phyloP scores from a whole-genome alignment of 1,140 invertebrate genomes.

The Drosophila subpulchrella region DNA sequence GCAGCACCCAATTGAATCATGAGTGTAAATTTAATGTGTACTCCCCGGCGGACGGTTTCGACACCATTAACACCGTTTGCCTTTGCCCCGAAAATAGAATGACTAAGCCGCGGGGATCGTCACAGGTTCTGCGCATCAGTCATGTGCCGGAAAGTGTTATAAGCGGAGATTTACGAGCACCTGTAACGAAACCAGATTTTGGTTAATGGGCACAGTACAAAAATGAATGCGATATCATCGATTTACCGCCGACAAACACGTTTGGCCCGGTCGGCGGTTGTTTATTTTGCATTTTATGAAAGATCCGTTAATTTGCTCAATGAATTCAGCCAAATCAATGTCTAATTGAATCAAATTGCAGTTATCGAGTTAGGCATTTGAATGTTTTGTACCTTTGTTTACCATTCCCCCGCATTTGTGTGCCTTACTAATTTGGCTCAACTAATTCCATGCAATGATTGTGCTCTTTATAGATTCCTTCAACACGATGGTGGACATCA shows the following conservation, averaged over 20 bases:
- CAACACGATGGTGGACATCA: conserved; percentile 98
- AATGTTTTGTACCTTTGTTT: conserved; percentile 51
- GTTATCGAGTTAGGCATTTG: conserved; percentile 25
- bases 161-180: conserved; percentile 53
- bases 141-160: conserved; percentile 65
- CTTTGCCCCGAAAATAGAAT: conserved; percentile 33
- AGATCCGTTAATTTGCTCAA: conserved; percentile 66
- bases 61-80: conserved; percentile 54
- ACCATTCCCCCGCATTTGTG: conserved; percentile 39
- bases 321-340: conserved; percentile 53
- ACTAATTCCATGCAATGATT: conserved; percentile 10
- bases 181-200: conserved; percentile 56
- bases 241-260: conserved; percentile 40
- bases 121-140: conserved; percentile 27
- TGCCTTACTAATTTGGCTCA: not conserved
- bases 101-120: conserved; percentile 48
- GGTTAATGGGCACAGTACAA: conserved; percentile 6
- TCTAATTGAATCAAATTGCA: conserved; percentile 45
- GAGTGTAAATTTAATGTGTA: conserved; percentile 53
- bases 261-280: conserved; percentile 38
- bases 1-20: conserved; percentile 54
- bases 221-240: conserved; percentile 24
- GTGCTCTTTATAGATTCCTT: conserved; percentile 90
- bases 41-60: conserved; percentile 38
- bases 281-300: conserved; percentile 46